Evolutionary conservation across 2,888 invertebrate species (phyloP), one percentile per base, ranked within the genome.

Genomic region (Mesochorus sp.): DNA sequence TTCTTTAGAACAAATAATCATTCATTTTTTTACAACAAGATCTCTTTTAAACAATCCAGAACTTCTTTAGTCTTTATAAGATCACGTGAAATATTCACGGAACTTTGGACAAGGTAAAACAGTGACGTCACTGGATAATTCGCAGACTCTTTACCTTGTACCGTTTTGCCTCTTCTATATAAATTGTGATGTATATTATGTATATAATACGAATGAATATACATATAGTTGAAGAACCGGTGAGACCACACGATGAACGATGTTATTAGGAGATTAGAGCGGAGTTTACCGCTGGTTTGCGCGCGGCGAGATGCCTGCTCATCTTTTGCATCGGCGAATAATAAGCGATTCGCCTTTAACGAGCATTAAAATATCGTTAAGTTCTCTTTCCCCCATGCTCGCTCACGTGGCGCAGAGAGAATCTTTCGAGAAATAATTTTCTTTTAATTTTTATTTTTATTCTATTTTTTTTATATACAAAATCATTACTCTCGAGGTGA

Each of bases 111-210:
- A 24, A 49, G 37, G 81, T 80, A 84, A n/a, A n/a, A 82, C 81
- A 76, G 37, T 80, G 80, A 82, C 81, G 82, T 83, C 82, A 78
- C 64, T 24, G 66, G 59, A 17, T 24, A 37, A 47, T 53, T 14
- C 26, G 8, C 6, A 1, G 12, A 31, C 10, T 55, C 21, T 42
- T 10, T 31, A 12, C 31, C 26, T 61, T 61, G 1, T 47, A 62
- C 31, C 62, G 47, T 62, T 47, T 62, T 24, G 21, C n/a, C 51
- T 10, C 17, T 14, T 42, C 5, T n/a, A 6, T 42, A 14, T 14
- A 17, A 6, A 17, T 42, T 5, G 14, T 6, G 6, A 42, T 42
- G 6, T 42, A 6, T 3, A 14, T 42, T 42, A 3, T 24, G 21
- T 24, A 42, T 26, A 44, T n/a, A n/a, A n/a, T n/a, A n/a, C n/a